phyloP scores from a whole-genome alignment of 2,797 vertebrate genomes.

The Takifugu ocellatus region DNA sequence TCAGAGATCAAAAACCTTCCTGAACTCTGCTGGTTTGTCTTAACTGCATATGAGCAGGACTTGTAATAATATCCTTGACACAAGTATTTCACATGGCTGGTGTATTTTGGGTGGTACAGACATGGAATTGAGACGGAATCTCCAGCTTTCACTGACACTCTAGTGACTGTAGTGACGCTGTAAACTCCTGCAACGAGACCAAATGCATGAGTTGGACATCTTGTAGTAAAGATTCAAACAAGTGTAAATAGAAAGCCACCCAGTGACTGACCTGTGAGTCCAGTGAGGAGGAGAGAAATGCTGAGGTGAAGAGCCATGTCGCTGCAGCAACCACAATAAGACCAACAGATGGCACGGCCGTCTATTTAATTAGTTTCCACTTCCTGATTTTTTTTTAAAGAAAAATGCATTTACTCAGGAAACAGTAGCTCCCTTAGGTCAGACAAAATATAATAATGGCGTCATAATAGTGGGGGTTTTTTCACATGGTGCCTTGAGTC shows the following conservation, averaged over 20 bases:
- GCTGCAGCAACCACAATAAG: background rate
- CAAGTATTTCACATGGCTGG: conserved; percentile 13
- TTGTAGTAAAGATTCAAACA: background rate
- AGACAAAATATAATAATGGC: too few relatives aligned
- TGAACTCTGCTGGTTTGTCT: background rate
- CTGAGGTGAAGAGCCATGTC: conserved; percentile 11
- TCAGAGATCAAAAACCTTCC: conserved; percentile 6
- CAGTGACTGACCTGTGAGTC: conserved; percentile 23
- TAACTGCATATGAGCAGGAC: background rate
- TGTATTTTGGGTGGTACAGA: conserved; percentile 8
- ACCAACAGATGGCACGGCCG: background rate
- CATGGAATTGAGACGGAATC: conserved; percentile 26
- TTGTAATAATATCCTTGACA: background rate
- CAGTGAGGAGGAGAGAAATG: conserved; percentile 8
- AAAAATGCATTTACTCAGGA: too few relatives aligned
- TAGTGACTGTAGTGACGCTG: conserved; percentile 10
- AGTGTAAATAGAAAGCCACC: background rate
- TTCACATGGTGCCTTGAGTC: too few relatives aligned
- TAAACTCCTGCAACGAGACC: conserved; percentile 12
- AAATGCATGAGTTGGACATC: background rate
- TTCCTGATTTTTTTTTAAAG: background rate
- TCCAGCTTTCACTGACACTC: conserved; percentile 17
- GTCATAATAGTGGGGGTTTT: too few relatives aligned
- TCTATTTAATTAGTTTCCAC: background rate
- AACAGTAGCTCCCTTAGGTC: too few relatives aligned